These are phyloP conservation scores for Lepidochrysops patricia DNA, from an alignment of 2,888 invertebrate species.

Conservation along the genomic window DNA sequence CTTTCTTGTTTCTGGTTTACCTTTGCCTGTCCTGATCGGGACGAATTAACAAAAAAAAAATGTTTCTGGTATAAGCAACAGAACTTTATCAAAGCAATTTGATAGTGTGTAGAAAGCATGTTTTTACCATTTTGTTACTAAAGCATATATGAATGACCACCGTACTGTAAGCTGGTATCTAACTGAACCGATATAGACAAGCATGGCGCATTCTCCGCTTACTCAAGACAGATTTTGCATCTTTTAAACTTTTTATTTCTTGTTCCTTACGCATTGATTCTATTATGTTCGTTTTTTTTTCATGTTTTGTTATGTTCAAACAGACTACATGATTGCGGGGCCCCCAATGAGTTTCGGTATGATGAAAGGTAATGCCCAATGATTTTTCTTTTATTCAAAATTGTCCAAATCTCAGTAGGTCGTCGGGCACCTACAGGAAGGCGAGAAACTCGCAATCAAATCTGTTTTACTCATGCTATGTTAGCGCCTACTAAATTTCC, in stretches of 20 bases:
- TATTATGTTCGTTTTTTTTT: conserved; percentile 81
- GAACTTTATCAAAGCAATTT: background rate
- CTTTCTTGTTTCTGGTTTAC: no score
- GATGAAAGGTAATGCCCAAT: conserved; percentile 84
- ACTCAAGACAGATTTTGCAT: conserved; percentile 39
- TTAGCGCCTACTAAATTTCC: conserved; percentile 54
- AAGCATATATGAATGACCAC: conserved; percentile 28
- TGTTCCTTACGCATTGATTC: conserved; percentile 65
- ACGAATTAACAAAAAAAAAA: no score
- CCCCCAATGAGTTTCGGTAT: conserved; percentile 90
- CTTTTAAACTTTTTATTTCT: conserved; percentile 48
- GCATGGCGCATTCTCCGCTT: conserved; percentile 65
- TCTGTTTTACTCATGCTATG: conserved; percentile 35
- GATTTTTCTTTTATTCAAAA: conserved; percentile 47
- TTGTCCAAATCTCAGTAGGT: conserved; percentile 57
- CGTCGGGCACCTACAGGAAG: conserved; percentile 30
- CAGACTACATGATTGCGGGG: conserved; percentile 83
- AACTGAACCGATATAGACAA: conserved; percentile 47
- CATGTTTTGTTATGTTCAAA: conserved; percentile 81
- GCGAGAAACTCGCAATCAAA: conserved; percentile 40
- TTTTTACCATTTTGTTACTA: conserved; percentile 3
- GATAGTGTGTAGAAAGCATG: background rate
- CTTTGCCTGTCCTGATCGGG: no score
- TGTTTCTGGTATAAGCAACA: no score
- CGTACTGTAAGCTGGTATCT: conserved; percentile 44